phyloP scores from a whole-genome alignment of 2,113 vertebrate species.

The Oncorhynchus kisutch region DNA sequence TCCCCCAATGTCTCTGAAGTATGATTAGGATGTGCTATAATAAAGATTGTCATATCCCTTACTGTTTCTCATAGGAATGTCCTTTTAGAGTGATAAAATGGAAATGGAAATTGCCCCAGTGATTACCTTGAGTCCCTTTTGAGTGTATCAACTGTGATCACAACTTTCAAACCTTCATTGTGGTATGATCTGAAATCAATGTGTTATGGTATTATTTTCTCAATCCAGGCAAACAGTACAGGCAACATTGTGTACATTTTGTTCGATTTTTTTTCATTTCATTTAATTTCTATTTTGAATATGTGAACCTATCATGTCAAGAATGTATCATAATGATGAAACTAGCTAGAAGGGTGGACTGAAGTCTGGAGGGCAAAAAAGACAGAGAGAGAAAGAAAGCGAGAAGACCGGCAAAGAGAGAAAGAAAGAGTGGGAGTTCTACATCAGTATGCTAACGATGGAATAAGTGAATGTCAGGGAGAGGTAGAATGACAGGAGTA shows the following conservation, averaged over 20 bases:
- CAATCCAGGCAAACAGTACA: too few relatives aligned
- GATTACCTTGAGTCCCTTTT: too few relatives aligned
- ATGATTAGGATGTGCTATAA: not conserved
- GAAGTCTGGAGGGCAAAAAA: not conserved
- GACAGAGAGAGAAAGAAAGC: conserved; percentile 8
- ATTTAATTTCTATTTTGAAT: not conserved
- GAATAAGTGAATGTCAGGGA: conserved; percentile 17
- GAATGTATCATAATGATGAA: not conserved
- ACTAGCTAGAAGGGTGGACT: not conserved
- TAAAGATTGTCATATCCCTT: conserved; percentile 10
- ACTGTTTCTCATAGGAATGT: conserved; percentile 34
- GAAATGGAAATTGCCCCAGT: conserved; percentile 10
- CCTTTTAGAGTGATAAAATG: conserved; percentile 16
- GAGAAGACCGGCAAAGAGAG: conserved; percentile 12
- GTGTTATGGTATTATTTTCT: conserved; percentile 17
- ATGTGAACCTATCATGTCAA: not conserved
- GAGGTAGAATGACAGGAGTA: conserved; percentile 40
- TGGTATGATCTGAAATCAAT: conserved; percentile 27
- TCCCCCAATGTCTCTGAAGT: not conserved
- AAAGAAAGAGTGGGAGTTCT: conserved; percentile 21
- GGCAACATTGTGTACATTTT: not conserved
- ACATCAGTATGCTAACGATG: conserved; percentile 34
- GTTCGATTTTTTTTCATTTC: conserved; percentile 5
- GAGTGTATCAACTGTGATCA: not conserved
- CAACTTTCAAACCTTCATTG: conserved; percentile 34